phyloP scores from a whole-genome alignment of 1,140 invertebrate genomes.

The Uloborus diversus region DNA sequence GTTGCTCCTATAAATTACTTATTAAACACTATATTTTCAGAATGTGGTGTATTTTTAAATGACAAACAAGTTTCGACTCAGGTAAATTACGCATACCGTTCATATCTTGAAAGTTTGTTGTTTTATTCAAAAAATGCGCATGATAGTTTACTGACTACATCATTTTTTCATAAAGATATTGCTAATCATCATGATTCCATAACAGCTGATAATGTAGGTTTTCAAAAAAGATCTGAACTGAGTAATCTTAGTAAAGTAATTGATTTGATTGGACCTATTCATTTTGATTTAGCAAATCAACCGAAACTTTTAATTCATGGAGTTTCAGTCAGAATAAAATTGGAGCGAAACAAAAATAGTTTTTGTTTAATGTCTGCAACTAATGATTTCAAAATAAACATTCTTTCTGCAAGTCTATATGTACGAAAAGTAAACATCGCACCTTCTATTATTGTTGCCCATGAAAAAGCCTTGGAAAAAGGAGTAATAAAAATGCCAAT shows the following conservation, averaged over 20 bases:
- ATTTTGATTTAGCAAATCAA: constrained; percentile 20
- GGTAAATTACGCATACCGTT: constrained; percentile 2
- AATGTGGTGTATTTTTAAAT: constrained; percentile 19
- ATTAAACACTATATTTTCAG: constrained; percentile 23
- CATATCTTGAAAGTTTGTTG: neutral
- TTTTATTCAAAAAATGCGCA: neutral
- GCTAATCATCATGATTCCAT: neutral
- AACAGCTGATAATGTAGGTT: neutral
- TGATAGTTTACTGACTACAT: neutral
- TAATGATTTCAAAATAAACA: neutral
- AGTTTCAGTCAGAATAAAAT: constrained; percentile 19
- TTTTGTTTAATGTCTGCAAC: constrained; percentile 5
- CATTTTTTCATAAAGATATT: constrained; percentile 3
- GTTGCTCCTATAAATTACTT: constrained; percentile 23
- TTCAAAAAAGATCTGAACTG: neutral
- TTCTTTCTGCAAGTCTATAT: neutral
- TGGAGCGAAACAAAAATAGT: constrained; percentile 5
- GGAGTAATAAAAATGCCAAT: constrained; percentile 23
- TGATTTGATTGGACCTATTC: constrained; percentile 1
- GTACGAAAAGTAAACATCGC: constrained; percentile 20
- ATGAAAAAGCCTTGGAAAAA: constrained; percentile 24
- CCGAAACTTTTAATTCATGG: constrained; percentile 24
- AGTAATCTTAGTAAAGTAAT: neutral
- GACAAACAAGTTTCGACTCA: constrained; percentile 3
- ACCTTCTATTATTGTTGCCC: constrained; percentile 21